Evolutionary conservation across 2,113 vertebrate genomes (phyloP), one percentile per base, ranked within the genome.

Genomic region (Coturnix japonica): DNA sequence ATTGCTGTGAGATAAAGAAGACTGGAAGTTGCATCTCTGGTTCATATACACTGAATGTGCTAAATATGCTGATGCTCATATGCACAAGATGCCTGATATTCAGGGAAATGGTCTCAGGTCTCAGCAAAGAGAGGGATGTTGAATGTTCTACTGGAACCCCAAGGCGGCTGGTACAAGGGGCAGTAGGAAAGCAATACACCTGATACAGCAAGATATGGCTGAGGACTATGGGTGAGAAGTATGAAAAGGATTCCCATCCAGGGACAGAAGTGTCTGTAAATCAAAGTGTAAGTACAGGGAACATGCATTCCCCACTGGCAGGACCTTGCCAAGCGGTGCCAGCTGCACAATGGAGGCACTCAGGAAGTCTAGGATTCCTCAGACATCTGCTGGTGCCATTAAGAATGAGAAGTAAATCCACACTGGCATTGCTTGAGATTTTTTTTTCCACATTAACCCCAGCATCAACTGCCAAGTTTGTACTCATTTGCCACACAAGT

Each of bases 331-430:
- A 97, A 96, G 96, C 90, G 39, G 92, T 94, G 90, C 96, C 97
- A 98, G 97, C 97, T 98, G 97, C 69, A 73, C 39, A 13, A 88
- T 93, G 95, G 95, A 96, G 97, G 90, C 90, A 1, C 94, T 94
- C 97, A 97, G 97, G 97, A 98, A 98, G 97, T 96, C 77, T 96
- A 97, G 94, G 95, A 97, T 97, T 97, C 97, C 95, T 97, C 93
- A 93, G 95, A 97, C 98, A 98, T 97, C 97, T 98, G 97, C 95
- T 97, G 95, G 81, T 96, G 96, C 97, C 97, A 98, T 97, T 97
- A 97, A 97, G 97, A 96, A 97, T 60, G 95, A 97, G 97, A 98
- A 98, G 94, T 96, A 98, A 98, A 97, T 98, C 96, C 97, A 97
- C 93, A 82, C 91, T 97, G 97, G 96, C 97, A 97, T 95, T 97